A percentile compares a stretch with the other conserved stretches of the same genome.
These are phyloP conservation scores for Drosophila paracracens DNA, from an alignment of 2,888 invertebrate species.

Conservation along the genomic window DNA sequence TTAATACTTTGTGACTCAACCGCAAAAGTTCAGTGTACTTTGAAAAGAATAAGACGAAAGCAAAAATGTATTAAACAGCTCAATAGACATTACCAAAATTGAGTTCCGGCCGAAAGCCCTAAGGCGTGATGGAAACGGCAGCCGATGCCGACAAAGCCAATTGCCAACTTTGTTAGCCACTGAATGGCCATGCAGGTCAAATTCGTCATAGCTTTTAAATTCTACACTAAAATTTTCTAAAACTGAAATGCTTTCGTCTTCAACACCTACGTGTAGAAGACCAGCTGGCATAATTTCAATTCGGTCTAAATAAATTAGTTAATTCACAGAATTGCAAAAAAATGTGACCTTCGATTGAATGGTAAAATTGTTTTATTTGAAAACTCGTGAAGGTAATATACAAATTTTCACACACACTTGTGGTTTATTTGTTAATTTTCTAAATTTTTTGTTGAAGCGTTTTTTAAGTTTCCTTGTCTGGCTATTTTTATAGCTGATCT, in stretches of 20 bases:
- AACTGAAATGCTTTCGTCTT: slow-evolving; percentile 30
- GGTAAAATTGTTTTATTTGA: slow-evolving; percentile 18
- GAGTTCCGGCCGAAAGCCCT: slow-evolving; percentile 33
- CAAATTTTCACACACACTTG: slow-evolving; percentile 27
- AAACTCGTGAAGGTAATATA: slow-evolving; percentile 40
- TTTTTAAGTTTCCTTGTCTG: slow-evolving; percentile 22
- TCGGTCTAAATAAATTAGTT: slow-evolving; percentile 1
- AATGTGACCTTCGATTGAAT: slow-evolving; percentile 32
- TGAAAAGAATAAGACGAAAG: background rate
- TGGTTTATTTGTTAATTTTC: slow-evolving; percentile 58
- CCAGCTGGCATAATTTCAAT: slow-evolving; percentile 38
- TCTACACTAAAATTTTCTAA: slow-evolving; percentile 4
- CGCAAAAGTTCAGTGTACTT: slow-evolving; percentile 58
- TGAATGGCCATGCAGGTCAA: background rate
- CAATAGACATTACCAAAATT: slow-evolving; percentile 10
- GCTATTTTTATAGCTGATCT: slow-evolving; percentile 66
- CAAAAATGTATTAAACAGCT: slow-evolving; percentile 8
- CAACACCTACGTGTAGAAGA: slow-evolving; percentile 26
- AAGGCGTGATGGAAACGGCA: slow-evolving; percentile 44
- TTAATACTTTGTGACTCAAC: slow-evolving; percentile 43
- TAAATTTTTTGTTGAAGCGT: slow-evolving; percentile 9
- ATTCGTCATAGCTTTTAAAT: background rate
- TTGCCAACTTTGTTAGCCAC: background rate
- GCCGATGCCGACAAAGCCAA: slow-evolving; percentile 44
- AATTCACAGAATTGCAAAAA: slow-evolving; percentile 1